These are phyloP conservation scores for Otolemur crassicaudatus DNA, from an alignment of 2,797 vertebrate species.

Conservation along the genomic window DNA sequence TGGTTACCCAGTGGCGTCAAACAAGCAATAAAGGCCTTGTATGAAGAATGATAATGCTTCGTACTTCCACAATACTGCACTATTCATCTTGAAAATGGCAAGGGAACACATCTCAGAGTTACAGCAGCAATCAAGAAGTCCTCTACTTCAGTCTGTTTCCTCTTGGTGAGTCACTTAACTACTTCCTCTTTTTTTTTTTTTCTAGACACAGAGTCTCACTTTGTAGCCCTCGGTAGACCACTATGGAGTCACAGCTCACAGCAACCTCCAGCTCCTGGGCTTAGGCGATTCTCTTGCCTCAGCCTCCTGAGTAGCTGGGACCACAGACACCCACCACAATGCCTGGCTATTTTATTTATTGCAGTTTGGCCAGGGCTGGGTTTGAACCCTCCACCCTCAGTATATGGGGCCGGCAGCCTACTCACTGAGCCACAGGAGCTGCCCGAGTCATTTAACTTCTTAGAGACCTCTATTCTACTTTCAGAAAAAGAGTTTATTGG, in stretches of 20 bases:
- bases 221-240: too few species aligned
- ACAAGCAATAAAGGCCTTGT: constrained; percentile 36
- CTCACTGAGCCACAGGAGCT: too few species aligned
- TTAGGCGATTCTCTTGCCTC: too few species aligned
- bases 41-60: constrained; percentile 35
- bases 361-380: too few species aligned
- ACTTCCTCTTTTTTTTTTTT: background rate
- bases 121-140: background rate
- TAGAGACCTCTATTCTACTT: background rate
- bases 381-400: too few species aligned
- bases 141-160: background rate
- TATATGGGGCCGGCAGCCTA: too few species aligned
- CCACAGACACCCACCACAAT: too few species aligned
- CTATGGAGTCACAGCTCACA: too few species aligned
- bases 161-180: background rate
- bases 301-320: too few species aligned
- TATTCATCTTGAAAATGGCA: constrained; percentile 50
- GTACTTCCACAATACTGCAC: background rate
- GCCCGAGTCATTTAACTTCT: background rate
- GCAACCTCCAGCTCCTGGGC: too few species aligned
- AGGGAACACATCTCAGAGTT: background rate
- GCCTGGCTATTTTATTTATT: too few species aligned
- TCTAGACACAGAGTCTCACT: too few species aligned
- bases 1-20: background rate
- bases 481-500: background rate